Evolutionary conservation across 2,888 invertebrate species (phyloP), one percentile per base, ranked within the genome.

Genomic region (Coenonympha glycerion): DNA sequence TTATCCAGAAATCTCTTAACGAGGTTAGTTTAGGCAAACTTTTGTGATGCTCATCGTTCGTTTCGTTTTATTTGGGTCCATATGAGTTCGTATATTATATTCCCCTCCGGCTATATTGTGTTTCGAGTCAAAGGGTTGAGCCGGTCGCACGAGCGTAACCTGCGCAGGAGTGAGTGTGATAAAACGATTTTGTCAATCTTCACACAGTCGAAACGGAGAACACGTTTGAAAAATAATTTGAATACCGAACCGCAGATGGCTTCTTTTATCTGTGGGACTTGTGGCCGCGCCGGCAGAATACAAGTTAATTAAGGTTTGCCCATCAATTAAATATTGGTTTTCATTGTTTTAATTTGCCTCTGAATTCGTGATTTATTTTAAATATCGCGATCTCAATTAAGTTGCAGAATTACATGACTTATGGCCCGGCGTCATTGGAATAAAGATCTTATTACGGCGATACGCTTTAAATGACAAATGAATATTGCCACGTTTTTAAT

Each of bases 21-120:
- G 83, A 87, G 81, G 81, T 85, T 84, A 86, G 87, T 81, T 84
- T 86, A 87, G 84, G 82, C 86, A 83, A 86, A 87, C 84, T 84
- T 84, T 85, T 83, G 85, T 86, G 79, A 83, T 79, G 80, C 53
- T 80, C 75, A 71, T 82, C 80, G 79, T 72, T 81, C 79, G 75
- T 80, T 76, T 71, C 61, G 60, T 79, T 80, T 83, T 82, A 77
- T 82, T 79, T 69, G 76, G 78, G 74, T 69, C 77, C 78, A 69
- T 82, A 83, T 84, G 84, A 79, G 78, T 73, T 64, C 68, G 68
- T 77, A 79, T 80, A 76, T 74, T 78, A 76, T 79, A 76, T 76
- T 76, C 76, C 76, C 77, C 78, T 75, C 76, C 71, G 62, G 66
- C 64, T 62, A 62, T 58, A 49, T 59, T 61, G 62, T 63, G 65